Conservation (phyloP, 2,113 vertebrate species). For the Vulpes lagopus region DNA sequence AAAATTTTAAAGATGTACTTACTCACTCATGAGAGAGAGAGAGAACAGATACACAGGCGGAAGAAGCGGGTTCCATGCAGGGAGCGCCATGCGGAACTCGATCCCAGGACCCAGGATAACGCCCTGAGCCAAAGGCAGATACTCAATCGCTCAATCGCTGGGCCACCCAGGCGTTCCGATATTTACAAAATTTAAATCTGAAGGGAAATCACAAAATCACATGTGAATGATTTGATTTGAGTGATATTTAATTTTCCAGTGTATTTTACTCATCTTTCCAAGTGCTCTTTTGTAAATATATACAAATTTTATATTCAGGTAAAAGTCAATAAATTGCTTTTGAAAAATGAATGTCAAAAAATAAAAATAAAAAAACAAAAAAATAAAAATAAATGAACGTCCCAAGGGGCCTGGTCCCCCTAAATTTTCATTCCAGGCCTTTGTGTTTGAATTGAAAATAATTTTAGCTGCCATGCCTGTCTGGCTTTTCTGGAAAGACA, state of each 20-base stretch:
- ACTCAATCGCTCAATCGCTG: too few species aligned
- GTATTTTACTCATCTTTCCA: constrained; percentile 33
- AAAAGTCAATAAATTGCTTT: background rate
- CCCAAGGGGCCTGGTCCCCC: background rate
- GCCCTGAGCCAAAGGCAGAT: too few species aligned
- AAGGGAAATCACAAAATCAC: background rate
- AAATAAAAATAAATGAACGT: background rate
- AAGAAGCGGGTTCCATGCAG: too few species aligned
- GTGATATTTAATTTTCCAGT: background rate
- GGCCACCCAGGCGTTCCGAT: too few species aligned
- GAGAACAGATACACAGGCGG: too few species aligned
- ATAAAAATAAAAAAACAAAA: too few species aligned
- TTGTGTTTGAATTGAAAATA: background rate
- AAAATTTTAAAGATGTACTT: too few species aligned
- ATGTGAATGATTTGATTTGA: background rate
- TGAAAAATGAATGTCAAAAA: background rate
- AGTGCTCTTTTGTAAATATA: background rate
- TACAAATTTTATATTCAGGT: background rate
- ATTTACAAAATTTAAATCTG: background rate
- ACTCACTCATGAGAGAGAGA: too few species aligned
- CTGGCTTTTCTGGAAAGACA: background rate
- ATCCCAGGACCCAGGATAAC: too few species aligned
- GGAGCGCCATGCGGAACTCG: too few species aligned
- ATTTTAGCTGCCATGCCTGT: background rate
- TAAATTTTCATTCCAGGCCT: background rate